Percentiles rank a stretch among this genome's conserved stretches.
phyloP scores from a whole-genome alignment of 2,797 vertebrate genomes.

The Graptemys geographica region DNA sequence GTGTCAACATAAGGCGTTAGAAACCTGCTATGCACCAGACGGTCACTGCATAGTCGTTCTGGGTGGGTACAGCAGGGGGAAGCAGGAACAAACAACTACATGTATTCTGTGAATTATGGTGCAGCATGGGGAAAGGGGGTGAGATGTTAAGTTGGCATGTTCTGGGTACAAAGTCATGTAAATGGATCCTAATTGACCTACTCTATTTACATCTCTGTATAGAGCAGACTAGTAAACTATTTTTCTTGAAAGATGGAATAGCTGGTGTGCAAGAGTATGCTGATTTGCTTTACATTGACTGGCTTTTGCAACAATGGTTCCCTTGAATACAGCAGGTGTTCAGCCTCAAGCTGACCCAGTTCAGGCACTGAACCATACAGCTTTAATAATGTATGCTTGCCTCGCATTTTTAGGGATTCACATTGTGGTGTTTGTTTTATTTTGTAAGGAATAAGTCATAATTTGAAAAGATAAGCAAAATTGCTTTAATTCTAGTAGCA shows the following conservation, averaged over 20 bases:
- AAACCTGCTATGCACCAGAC: background rate
- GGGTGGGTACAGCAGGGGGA: background rate
- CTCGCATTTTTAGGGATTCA: conserved; percentile 12
- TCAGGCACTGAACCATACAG: background rate
- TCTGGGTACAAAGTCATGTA: background rate
- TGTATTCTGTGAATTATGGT: background rate
- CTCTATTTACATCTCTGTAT: fast-evolving
- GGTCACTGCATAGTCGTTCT: background rate
- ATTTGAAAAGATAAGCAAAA: conserved; percentile 30
- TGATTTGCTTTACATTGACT: background rate
- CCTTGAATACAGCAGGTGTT: background rate
- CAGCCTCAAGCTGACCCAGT: background rate
- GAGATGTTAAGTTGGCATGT: fast-evolving
- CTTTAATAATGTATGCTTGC: background rate
- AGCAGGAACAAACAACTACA: background rate
- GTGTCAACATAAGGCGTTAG: background rate
- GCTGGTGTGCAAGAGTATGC: background rate
- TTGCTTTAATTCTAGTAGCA: background rate
- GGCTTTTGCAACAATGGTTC: background rate
- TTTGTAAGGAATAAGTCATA: background rate
- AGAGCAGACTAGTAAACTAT: background rate
- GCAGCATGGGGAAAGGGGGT: fast-evolving
- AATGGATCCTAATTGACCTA: background rate
- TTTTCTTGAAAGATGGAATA: background rate
- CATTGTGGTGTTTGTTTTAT: background rate